These are phyloP conservation scores for Thalassarche chlororhynchos DNA, from an alignment of 2,113 vertebrate species.

Conservation along the genomic window DNA sequence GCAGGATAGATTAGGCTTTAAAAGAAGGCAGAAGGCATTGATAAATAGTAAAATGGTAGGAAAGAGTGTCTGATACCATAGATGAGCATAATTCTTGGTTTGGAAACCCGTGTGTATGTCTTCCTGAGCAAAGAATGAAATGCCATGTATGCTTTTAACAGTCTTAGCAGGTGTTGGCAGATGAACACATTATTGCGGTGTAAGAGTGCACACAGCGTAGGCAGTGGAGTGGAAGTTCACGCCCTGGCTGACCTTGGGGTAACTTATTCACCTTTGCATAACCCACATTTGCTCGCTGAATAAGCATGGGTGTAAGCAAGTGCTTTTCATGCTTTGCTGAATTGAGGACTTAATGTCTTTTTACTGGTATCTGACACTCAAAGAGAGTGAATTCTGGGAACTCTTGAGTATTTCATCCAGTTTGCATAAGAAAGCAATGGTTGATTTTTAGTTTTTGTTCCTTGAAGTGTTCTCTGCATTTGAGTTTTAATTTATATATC, in stretches of 20 bases:
- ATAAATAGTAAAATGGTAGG: not conserved
- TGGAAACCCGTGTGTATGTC: not conserved
- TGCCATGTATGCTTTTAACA: not conserved
- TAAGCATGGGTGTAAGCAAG: slow-evolving; percentile 19
- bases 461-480: not conserved
- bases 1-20: not conserved
- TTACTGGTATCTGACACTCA: not conserved
- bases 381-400: not conserved
- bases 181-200: not conserved
- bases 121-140: not conserved
- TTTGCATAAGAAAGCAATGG: not conserved
- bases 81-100: not conserved
- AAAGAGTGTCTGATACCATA: not conserved
- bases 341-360: slow-evolving; percentile 14
- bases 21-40: not conserved
- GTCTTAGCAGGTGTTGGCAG: not conserved
- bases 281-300: not conserved
- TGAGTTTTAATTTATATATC: not conserved
- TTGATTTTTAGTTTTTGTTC: not conserved
- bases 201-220: not conserved
- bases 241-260: slow-evolving; percentile 26
- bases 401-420: not conserved
- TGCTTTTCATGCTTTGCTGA: slow-evolving; percentile 54
- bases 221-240: slow-evolving; percentile 34
- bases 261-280: slow-evolving; percentile 46